These are phyloP conservation scores for Cerceris ruficornis DNA, from an alignment of 2,888 invertebrate species.

Conservation along the genomic window DNA sequence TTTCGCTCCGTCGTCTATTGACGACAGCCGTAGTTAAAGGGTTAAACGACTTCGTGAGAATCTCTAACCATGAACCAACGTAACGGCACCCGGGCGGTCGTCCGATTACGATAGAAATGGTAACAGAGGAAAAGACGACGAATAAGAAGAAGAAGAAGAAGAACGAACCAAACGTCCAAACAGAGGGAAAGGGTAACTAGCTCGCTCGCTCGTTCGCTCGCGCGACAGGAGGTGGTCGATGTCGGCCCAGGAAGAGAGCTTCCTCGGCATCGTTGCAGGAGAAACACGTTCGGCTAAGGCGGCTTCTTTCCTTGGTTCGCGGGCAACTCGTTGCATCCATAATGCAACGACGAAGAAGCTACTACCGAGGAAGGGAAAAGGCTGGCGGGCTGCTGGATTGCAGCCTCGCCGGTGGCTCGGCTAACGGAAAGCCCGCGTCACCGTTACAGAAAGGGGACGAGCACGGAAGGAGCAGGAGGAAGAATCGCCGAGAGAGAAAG, in stretches of 20 bases:
- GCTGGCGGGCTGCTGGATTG: constrained; percentile 27
- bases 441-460: constrained; percentile 64
- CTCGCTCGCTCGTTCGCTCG: no score
- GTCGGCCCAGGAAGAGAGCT: constrained; percentile 1
- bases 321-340: constrained; percentile 66
- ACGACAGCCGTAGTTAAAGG: no score
- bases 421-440: constrained; percentile 68
- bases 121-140: constrained; percentile 2
- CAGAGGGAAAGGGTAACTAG: neutral
- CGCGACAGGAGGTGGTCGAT: constrained; percentile 1
- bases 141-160: neutral
- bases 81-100: constrained; percentile 31
- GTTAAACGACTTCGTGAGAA: neutral
- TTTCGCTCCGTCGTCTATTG: no score
- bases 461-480: constrained; percentile 48
- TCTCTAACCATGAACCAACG: neutral
- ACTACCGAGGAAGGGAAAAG: constrained; percentile 61
- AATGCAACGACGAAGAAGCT: constrained; percentile 64
- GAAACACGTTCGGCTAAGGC: constrained; percentile 39
- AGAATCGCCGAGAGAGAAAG: constrained; percentile 33
- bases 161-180: constrained; percentile 28
- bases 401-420: constrained; percentile 46
- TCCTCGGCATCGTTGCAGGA: constrained; percentile 1
- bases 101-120: constrained; percentile 29
- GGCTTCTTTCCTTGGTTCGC: constrained; percentile 38